Base-by-base conservation (phyloP, 1,140 invertebrate genomes). In the Pogonomyrmex californicus region DNA sequence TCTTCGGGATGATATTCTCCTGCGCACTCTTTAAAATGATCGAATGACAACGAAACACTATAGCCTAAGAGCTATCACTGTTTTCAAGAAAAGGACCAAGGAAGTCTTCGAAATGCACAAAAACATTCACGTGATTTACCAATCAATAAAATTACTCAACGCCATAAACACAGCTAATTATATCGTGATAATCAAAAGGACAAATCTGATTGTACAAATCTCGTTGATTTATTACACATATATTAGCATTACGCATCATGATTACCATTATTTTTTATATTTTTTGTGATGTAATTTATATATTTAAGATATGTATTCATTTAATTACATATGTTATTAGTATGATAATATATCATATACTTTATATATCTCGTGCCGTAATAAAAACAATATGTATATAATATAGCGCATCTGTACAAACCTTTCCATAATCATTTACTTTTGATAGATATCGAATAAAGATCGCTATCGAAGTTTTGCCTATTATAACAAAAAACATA, bases 11-110 rank as follows among this genome's bases (percentile, higher is more conserved):
- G 95, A 96, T 97, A 91, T 97, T 97, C 93, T 97, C 97, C 2
- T 97, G 97, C 93, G 96, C 96, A 78, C 94, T 97, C 75, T 97
- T 97, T 93, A 96, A 97, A 92, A 97, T 97, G 95, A 97, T 97
- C 93, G 96, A 97, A 96, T 95, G 91, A 94, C 87, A 87, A 38
- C 83, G 58, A 78, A 78, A 90, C 14, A 12, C 33, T 36, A 66
- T 56, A 63, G 54, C 90, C 44, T 91, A 66, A 90, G 70, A 23
- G 71, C 65, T 66, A 56, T 51, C 62, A 12, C 38, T 51, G 56
- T 78, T 36, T 63, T 81, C 73, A 47, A 12, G 47, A 9, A 38
- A 23, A 12, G 5, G 33, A 73, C 78, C 38, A 51, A 73, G 62
- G 68, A 70, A 30, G 14, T 78, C 38, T 78, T 78, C 75, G 36